Evolutionary conservation across 1,140 invertebrate genomes (phyloP).

Genomic region (Dryas iulia): DNA sequence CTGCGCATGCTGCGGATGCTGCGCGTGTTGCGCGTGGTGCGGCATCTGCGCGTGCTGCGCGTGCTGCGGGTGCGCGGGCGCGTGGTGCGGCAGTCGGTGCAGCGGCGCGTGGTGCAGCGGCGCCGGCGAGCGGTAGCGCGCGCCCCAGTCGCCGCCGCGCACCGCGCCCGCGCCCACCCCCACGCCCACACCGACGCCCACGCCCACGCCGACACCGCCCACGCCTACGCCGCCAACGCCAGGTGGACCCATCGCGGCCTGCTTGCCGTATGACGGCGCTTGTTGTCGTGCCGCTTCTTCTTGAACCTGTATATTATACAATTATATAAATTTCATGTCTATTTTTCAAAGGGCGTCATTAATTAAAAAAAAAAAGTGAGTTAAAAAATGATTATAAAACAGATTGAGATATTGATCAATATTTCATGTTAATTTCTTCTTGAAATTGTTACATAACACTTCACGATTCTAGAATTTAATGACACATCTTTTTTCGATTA

Average conservation of each 20-base stretch:
- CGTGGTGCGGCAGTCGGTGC: slow-evolving; percentile 38
- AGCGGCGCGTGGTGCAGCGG: slow-evolving; percentile 39
- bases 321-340: slow-evolving; percentile 60
- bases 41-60: slow-evolving; percentile 68
- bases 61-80: slow-evolving; percentile 67
- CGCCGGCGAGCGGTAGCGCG: slow-evolving; percentile 57
- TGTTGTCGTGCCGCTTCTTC: slow-evolving; percentile 93
- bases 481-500: no score
- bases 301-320: slow-evolving; percentile 88
- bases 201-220: slow-evolving; percentile 54
- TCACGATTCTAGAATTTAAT: no score
- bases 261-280: slow-evolving; percentile 86
- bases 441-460: no score
- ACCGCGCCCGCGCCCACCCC: slow-evolving; percentile 46
- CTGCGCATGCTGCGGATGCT: slow-evolving; percentile 40
- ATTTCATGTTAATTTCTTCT: no score
- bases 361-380: no score
- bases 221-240: slow-evolving; percentile 40
- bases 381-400: no score
- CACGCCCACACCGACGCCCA: slow-evolving; percentile 36
- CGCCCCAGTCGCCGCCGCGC: slow-evolving; percentile 61
- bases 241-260: slow-evolving; percentile 70
- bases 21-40: slow-evolving; percentile 37
- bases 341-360: no score
- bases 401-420: no score